Base-by-base conservation (phyloP, 2,888 invertebrate species). In the Incurvaria masculella region DNA sequence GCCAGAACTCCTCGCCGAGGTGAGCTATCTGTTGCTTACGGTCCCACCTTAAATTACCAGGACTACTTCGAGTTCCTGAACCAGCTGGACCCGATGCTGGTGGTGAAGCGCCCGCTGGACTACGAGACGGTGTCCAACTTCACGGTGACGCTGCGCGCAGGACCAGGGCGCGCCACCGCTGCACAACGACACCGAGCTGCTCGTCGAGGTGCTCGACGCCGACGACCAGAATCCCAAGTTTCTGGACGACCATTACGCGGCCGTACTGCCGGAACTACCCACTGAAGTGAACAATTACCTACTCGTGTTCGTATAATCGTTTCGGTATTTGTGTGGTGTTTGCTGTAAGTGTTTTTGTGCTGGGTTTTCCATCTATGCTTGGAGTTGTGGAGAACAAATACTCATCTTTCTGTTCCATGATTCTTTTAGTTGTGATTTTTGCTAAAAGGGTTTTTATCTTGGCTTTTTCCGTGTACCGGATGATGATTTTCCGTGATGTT, bases 171-270 rank as follows among this genome's bases (percentile, higher is more conserved):
- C 84, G 41, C 93, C 94, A 2, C 88, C 94, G 0, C 83, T 83
- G 56, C 83, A 83, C 60, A 86, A 87, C 38, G 89, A 91, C 59
- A 89, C 94, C 0, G 71, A 81, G 21, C 80, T 95, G 3, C 81
- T 82, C 2, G 88, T 95, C 1, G 85, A 64, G 42, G 88, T 94
- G 41, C 83, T 91, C 19, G 94, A 94, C 65, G 93, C 94, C 0
- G 94, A 94, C 61, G 94, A 94, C 68, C 94, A 94, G 72, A 94
- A 94, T 75, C 94, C 94, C 0, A 83, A 82, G 58, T 94, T 94
- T 64, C 62, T 81, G 8, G 83, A 86, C 52, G 89, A 92, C 42
- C 84, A 89, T 52, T 91, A 91, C 62, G 82, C 83, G 40, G 85
- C 89, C 0, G 70, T 82, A 5, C 59, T 94, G 47, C 87, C 89